Evolutionary conservation across 2,888 invertebrate species (phyloP).

Genomic region (Mongoloraphidia duomilia): DNA sequence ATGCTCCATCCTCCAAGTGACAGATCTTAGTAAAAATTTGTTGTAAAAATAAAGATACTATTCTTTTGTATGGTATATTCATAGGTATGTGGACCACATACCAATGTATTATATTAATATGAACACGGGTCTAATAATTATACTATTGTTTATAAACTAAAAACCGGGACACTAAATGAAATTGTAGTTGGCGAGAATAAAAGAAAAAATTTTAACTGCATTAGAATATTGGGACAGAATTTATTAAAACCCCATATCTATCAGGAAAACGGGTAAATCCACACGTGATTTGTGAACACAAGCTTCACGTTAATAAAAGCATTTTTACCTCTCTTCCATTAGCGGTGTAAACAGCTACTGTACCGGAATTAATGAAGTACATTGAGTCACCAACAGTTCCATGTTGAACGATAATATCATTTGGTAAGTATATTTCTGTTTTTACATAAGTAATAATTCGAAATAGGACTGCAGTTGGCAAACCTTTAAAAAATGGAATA

Average conservation of each 20-base stretch:
- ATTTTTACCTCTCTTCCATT: constrained; percentile 25
- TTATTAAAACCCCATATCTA: too few relatives aligned
- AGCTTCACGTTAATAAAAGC: neutral
- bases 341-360: constrained; percentile 29
- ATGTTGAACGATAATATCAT: constrained; percentile 27
- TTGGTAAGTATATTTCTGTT: constrained; percentile 26
- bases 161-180: too few relatives aligned
- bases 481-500: constrained; percentile 31
- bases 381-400: constrained; percentile 25
- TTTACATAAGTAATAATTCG: constrained; percentile 19
- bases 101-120: too few relatives aligned
- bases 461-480: constrained; percentile 25
- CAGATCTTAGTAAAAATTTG: constrained; percentile 24
- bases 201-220: too few relatives aligned
- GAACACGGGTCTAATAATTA: too few relatives aligned
- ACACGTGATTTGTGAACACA: neutral
- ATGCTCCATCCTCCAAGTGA: constrained; percentile 31
- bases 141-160: too few relatives aligned
- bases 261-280: neutral
- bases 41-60: neutral
- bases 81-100: too few relatives aligned
- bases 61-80: too few relatives aligned
- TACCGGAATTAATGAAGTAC: constrained; percentile 30
- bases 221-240: too few relatives aligned
- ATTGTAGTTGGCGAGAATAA: too few relatives aligned